Evolutionary conservation across 1,140 invertebrate genomes (phyloP), one percentile per base, ranked within the genome.

Genomic region (Conopomorpha cramerella): DNA sequence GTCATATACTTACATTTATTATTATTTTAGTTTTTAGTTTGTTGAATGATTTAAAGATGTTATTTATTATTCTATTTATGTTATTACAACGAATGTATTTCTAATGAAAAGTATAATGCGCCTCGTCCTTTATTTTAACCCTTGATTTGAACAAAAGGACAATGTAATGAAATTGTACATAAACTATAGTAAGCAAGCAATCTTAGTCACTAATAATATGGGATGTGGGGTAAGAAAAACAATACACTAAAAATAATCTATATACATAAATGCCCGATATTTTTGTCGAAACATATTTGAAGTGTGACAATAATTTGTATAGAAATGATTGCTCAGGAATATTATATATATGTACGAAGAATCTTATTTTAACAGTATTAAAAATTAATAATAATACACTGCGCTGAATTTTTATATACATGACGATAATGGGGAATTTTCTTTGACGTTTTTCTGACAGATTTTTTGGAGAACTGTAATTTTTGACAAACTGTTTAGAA

Each of bases 1-100:
- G n/a, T n/a, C n/a, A n/a, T n/a, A n/a, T n/a, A n/a, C n/a, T n/a
- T 23, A 23, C 15, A 29, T 25, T 54, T 46, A 58, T 50, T 45
- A 47, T 47, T 46, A 49, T 38, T 36, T 52, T 67, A 64, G 55
- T 38, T 43, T 51, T 53, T 67, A 67, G 56, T 63, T n/a, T 63
- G 58, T 71, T 68, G 63, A 72, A 59, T 57, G 51, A n/a, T 74
- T 66, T 43, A 60, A 63, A 67, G 58, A 70, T 57, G 59, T 56
- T 70, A 66, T 65, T 55, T 67, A 66, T 70, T 67, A 41, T 40
- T 64, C 57, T 54, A 61, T 23, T 23, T 23, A 45, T 62, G 56
- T 48, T 61, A 55, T 59, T 51, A 56, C 63, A 67, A 67, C 64
- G 58, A 65, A 68, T 55, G 50, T 48, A 53, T 18, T 18, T 32